Evolutionary conservation across 2,797 vertebrate species (phyloP).

Genomic region (Pseudochirops cupreus): DNA sequence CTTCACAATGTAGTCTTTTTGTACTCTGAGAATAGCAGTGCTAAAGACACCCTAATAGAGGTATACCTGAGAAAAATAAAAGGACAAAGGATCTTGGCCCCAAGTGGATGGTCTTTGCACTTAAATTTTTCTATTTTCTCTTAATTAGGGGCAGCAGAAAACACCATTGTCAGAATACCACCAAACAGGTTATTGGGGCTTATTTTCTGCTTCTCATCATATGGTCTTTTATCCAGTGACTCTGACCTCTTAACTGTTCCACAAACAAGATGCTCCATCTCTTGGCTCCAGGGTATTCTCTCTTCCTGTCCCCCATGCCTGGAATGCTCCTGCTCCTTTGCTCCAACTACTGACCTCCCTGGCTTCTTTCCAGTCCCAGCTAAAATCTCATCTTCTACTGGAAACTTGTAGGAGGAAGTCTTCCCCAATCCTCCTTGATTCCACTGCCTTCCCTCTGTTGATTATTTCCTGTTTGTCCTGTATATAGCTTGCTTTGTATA

Average conservation of each 20-base stretch:
- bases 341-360: neutral
- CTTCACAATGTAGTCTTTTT: neutral
- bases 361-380: neutral
- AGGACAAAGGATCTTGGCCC: neutral
- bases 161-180: neutral
- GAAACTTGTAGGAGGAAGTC: neutral
- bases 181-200: constrained; percentile 28
- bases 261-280: neutral
- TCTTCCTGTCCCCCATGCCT: neutral
- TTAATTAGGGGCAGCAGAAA: constrained; percentile 3
- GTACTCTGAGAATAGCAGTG: neutral
- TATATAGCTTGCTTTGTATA: neutral
- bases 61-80: neutral
- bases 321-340: neutral
- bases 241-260: neutral
- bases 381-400: neutral
- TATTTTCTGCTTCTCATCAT: neutral
- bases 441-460: neutral
- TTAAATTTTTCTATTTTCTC: constrained; percentile 15
- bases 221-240: neutral
- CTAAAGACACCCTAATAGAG: neutral
- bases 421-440: neutral
- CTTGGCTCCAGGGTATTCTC: neutral
- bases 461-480: neutral
- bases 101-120: constrained; percentile 2